Evolutionary conservation across 2,797 vertebrate species (phyloP).

Genomic region (Echeneis naucrates): DNA sequence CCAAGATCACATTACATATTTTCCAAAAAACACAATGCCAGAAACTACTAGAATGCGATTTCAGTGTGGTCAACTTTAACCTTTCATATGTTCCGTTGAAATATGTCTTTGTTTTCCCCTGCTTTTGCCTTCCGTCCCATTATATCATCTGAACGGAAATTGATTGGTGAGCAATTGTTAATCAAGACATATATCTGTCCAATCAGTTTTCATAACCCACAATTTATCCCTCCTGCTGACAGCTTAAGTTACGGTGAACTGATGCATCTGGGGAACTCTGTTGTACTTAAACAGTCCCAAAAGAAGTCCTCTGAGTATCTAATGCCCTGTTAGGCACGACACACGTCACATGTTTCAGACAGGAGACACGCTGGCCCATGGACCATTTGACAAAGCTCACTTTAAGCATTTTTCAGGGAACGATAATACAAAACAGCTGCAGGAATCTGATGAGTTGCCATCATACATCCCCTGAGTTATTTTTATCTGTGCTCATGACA

Average conservation of each 20-base stretch:
- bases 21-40: constrained; percentile 64
- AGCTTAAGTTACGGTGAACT: constrained; percentile 21
- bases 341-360: constrained; percentile 46
- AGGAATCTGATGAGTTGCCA: constrained; percentile 77
- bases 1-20: constrained; percentile 72
- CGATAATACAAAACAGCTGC: constrained; percentile 83
- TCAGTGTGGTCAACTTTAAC: constrained; percentile 49
- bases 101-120: constrained; percentile 4
- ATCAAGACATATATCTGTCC: not conserved
- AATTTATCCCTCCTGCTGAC: not conserved
- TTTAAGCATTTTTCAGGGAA: constrained; percentile 46
- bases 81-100: constrained; percentile 34
- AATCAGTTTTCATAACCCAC: constrained; percentile 10
- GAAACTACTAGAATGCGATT: constrained; percentile 61
- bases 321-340: constrained; percentile 43
- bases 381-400: constrained; percentile 59
- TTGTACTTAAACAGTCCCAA: constrained; percentile 42
- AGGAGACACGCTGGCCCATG: constrained; percentile 54
- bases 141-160: constrained; percentile 19
- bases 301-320: constrained; percentile 40
- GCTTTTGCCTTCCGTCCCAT: not conserved
- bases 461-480: constrained; percentile 81
- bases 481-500: constrained; percentile 76
- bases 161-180: constrained; percentile 5
- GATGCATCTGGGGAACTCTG: constrained; percentile 34